Percentiles rank a stretch among this genome's conserved stretches.
Conservation (phyloP, 53 echinoderm and acorn worm genomes). For the Holothuria leucospilota region DNA sequence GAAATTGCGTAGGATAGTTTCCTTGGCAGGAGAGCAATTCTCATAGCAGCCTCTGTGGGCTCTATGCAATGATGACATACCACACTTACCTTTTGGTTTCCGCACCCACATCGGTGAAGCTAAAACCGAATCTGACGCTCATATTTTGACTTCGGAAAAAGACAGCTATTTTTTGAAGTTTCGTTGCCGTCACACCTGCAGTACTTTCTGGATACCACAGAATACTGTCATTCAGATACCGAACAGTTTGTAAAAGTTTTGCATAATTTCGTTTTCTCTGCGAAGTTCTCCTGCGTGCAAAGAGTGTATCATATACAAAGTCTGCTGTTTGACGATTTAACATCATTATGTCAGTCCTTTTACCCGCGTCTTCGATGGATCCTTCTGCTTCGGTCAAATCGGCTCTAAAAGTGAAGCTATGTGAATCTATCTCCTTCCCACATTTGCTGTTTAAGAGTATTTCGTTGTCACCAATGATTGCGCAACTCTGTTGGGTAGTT, state of each 20-base stretch:
- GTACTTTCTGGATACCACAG: constrained; percentile 3
- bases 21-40: no score
- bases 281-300: not conserved
- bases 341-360: not conserved
- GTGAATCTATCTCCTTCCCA: constrained; percentile 10
- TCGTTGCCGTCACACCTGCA: not conserved
- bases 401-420: not conserved
- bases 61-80: no score
- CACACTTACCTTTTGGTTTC: no score
- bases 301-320: not conserved
- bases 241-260: not conserved
- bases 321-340: not conserved
- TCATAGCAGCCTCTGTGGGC: no score
- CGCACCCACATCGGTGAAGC: no score
- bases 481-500: not conserved
- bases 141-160: not conserved
- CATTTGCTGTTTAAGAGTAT: not conserved
- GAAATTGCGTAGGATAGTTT: no score
- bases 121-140: not conserved
- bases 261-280: no score
- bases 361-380: not conserved
- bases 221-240: not conserved
- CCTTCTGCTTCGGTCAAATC: not conserved
- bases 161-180: not conserved
- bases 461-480: constrained; percentile 3